Percentiles rank a stretch among this genome's conserved stretches.
Conservation (phyloP, 2,797 vertebrate genomes). For the Trematocara caparti region DNA sequence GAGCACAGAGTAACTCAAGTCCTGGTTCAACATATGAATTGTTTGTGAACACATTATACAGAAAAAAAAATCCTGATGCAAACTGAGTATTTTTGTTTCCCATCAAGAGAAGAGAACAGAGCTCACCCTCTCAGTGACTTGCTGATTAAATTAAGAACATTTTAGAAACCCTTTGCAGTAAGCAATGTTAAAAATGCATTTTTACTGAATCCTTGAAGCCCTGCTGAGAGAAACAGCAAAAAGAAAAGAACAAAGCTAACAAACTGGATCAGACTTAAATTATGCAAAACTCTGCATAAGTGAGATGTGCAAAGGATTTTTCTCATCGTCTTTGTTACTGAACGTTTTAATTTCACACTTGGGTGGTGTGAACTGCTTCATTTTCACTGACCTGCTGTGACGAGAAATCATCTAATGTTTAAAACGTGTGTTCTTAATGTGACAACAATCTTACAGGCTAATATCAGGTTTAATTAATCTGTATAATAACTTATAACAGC, state of each 20-base stretch:
- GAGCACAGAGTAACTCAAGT: background rate
- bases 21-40: background rate
- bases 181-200: background rate
- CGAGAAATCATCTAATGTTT: background rate
- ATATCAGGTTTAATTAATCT: background rate
- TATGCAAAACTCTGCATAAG: background rate
- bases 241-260: background rate
- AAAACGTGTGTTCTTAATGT: background rate
- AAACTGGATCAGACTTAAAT: background rate
- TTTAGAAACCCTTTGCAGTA: background rate
- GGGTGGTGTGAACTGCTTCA: rapidly evolving
- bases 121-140: background rate
- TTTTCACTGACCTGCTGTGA: background rate
- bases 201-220: background rate
- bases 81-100: background rate
- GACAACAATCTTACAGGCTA: background rate
- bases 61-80: background rate
- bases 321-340: background rate
- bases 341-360: background rate
- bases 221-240: rapidly evolving
- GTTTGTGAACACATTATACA: background rate
- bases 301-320: background rate
- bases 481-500: rapidly evolving
- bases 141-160: background rate
- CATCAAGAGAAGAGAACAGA: background rate